Base-by-base conservation (phyloP, 2,888 invertebrate genomes). In the Tipula lateralis region DNA sequence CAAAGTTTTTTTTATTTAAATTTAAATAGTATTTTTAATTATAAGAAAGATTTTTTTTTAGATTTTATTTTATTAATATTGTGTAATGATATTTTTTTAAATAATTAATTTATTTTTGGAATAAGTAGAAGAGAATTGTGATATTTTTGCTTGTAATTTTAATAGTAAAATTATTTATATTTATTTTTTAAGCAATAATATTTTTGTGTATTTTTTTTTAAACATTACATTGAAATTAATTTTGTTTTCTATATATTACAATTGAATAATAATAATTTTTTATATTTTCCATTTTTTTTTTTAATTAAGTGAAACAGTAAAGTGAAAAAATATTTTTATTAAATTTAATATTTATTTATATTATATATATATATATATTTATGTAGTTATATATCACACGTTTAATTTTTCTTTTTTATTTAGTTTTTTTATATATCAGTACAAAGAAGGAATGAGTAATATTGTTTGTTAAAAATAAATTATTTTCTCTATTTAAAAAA, bases 141-240 rank as follows among this genome's bases (percentile, higher is more conserved):
- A 66, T 66, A 66, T 66, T 66, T 66, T 66, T 66, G 66, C 66
- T 66, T 66, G 66, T 66, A 66, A 66, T 66, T 66, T 66, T 66
- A 39, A 39, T 39, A 39, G 24, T 66, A 66, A 66, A 66, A 66
- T 66, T 66, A 66, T 24, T 66, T 66, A 66, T 50, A 50, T 50
- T 50, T 50, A 50, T 50, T 50, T 66, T 66, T 66, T 66, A 66
- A 66, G 66, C 66, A 66, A 66, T 66, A 66, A 66, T 66, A 66
- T 66, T 66, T 66, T 66, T 66, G 66, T 66, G 66, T 24, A 66
- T 66, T 66, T 66, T 39, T 32, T 36, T 66, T 19, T 24, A 66
- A 66, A 66, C 66, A 66, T 66, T 66, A 66, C 66, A 66, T 66
- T 66, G 66, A 66, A 66, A 66, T 66, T 24, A 66, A 3, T 13